Conservation (phyloP, 2,888 invertebrate genomes). For the Scaptomyza polygonia region DNA sequence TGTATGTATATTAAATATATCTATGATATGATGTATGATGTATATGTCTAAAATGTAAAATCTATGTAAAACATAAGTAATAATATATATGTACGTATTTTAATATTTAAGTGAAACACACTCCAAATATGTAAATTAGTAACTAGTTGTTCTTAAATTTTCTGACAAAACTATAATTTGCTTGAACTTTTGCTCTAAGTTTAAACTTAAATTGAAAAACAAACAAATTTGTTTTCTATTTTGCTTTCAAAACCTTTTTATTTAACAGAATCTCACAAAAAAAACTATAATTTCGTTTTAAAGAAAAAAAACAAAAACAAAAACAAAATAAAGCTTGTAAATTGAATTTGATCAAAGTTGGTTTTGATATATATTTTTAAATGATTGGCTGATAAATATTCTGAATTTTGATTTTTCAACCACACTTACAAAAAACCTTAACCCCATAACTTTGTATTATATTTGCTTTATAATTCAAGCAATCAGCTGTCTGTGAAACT, state of each 20-base stretch:
- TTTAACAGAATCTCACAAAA: conserved; percentile 10
- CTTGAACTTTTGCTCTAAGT: conserved; percentile 39
- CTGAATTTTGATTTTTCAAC: background rate
- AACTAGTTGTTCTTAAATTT: conserved; percentile 29
- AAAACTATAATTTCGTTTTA: conserved; percentile 40
- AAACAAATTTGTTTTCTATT: conserved; percentile 15
- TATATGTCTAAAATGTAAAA: conserved; percentile 69
- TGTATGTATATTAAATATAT: conserved; percentile 29
- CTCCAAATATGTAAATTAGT: conserved; percentile 80
- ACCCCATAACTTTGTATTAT: background rate
- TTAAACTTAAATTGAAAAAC: conserved; percentile 13
- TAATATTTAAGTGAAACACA: conserved; percentile 68
- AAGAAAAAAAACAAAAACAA: conserved; percentile 38
- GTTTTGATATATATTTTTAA: conserved; percentile 10
- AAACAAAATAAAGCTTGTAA: conserved; percentile 74
- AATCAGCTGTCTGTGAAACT: conserved; percentile 19
- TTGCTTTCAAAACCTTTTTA: conserved; percentile 23
- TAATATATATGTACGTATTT: conserved; percentile 46
- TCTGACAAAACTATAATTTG: conserved; percentile 50
- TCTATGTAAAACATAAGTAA: conserved; percentile 73
- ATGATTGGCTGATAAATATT: conserved; percentile 19
- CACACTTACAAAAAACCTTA: background rate
- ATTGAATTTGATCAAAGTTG: conserved; percentile 52
- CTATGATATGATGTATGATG: conserved; percentile 64
- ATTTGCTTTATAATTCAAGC: conserved; percentile 8